Percentiles rank a stretch among this genome's conserved stretches.
These are phyloP conservation scores for Diaperis boleti DNA, from an alignment of 2,888 invertebrate genomes.

Conservation along the genomic window DNA sequence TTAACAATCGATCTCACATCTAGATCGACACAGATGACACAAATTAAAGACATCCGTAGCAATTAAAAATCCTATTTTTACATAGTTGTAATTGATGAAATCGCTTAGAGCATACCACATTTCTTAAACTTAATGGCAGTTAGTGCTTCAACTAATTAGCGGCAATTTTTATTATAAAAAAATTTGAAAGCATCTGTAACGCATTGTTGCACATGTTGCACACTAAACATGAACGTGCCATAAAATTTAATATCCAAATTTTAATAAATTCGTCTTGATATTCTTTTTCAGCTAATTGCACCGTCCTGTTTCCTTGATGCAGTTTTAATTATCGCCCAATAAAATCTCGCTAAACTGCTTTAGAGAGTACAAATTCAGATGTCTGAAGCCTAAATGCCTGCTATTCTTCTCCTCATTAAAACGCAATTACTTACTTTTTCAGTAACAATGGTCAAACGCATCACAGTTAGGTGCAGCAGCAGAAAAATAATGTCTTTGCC, in stretches of 20 bases:
- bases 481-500: conserved; percentile 11
- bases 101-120: too few species aligned
- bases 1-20: too few species aligned
- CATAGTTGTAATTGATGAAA: too few species aligned
- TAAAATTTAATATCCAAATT: conserved; percentile 3
- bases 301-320: background rate
- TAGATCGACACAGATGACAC: too few species aligned
- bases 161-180: background rate
- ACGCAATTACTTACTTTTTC: conserved; percentile 15
- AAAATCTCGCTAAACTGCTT: background rate
- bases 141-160: conserved; percentile 21
- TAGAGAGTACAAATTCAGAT: background rate
- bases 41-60: too few species aligned
- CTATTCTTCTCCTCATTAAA: conserved; percentile 12
- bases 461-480: conserved; percentile 7
- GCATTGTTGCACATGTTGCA: conserved; percentile 10
- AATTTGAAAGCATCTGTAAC: conserved; percentile 20
- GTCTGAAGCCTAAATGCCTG: background rate
- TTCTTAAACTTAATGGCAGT: conserved; percentile 18
- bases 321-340: conserved; percentile 8
- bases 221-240: conserved; percentile 15
- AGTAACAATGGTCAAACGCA: conserved; percentile 8
- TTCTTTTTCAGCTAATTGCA: background rate
- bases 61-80: too few species aligned
- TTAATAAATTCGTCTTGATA: background rate